phyloP scores from a whole-genome alignment of 2,888 invertebrate species.

The Epistrophella euchroma region DNA sequence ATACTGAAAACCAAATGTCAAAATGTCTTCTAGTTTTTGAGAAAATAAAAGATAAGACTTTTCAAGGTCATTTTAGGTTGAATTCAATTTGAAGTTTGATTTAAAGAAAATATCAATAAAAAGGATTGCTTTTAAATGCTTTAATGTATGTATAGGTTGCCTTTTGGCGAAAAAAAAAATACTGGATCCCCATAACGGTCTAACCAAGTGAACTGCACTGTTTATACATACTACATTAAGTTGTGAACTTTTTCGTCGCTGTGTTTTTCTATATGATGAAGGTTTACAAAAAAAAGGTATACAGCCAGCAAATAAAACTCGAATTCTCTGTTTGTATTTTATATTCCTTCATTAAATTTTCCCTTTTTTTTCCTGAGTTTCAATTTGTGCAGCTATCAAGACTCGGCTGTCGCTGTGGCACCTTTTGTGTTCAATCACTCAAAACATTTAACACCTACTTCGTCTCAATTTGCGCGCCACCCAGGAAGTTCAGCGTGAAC shows the following conservation, averaged over 20 bases:
- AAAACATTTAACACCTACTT: conserved; percentile 60
- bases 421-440: conserved; percentile 58
- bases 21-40: too few species aligned
- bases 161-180: too few species aligned
- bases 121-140: too few species aligned
- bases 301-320: conserved; percentile 46
- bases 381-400: conserved; percentile 43
- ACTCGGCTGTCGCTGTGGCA: conserved; percentile 26
- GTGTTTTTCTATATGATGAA: background rate
- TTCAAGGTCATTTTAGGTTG: too few species aligned
- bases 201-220: background rate
- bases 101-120: too few species aligned
- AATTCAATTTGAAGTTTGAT: too few species aligned
- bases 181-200: too few species aligned
- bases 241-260: conserved; percentile 23
- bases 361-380: conserved; percentile 5
- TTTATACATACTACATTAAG: conserved; percentile 2
- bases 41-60: too few species aligned
- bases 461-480: conserved; percentile 26
- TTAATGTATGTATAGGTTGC: too few species aligned
- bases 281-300: conserved; percentile 9
- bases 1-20: too few species aligned
- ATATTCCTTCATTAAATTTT: conserved; percentile 40
- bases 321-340: conserved; percentile 40
- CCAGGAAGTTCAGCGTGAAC: conserved; percentile 9